Base-by-base conservation (phyloP, 2,113 vertebrate species). In the Macroglossus sobrinus region DNA sequence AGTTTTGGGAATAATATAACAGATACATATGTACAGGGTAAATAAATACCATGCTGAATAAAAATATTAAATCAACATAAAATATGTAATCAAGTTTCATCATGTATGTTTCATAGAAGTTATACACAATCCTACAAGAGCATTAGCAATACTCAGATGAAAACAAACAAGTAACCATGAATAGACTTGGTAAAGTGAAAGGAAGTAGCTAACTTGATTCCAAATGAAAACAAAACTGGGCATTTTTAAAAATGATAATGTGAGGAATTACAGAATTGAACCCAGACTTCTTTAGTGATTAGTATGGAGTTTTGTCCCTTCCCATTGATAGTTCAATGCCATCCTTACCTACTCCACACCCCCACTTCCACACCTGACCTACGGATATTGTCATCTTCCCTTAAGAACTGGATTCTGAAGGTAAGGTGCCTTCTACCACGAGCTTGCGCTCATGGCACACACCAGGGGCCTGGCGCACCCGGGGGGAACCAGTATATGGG, bases 31-130 rank as follows among this genome's bases (percentile, higher is more conserved):
- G 19, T 11, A 91, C 5, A 91, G 9, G 14, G 16, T 18, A 89
- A 90, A 84, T 30, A 75, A 90, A 88, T 63, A 84, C 18, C 79
- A 16, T 38, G 63, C 35, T 90, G 55, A 86, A 90, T 87, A 61
- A 81, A 91, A 94, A 35, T 45, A 84, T 38, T 87, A 68, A 89
- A 84, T 69, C 28, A 84, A 43, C 53, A 74, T 82, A 87, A 81
- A 78, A 90, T 50, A 38, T 28, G 33, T 5, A 35, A 13, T 85
- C 28, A 26, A 85, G 28, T 63, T 91, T 91, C n/a, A 82, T 6
- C 21, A 74, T 16, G 15, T 50, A 50, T 50, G 50, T 50, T 50
- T 59, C 33, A 69, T 11, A 85, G 57, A 88, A 78, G n/a, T 85
- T 28, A 71, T 3, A 59, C 43, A 79, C 9, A 94, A 79, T 78